A percentile compares a stretch with the other conserved stretches of the same genome.
Conservation (phyloP, 2,888 invertebrate genomes). For the Leucophenga montana region DNA sequence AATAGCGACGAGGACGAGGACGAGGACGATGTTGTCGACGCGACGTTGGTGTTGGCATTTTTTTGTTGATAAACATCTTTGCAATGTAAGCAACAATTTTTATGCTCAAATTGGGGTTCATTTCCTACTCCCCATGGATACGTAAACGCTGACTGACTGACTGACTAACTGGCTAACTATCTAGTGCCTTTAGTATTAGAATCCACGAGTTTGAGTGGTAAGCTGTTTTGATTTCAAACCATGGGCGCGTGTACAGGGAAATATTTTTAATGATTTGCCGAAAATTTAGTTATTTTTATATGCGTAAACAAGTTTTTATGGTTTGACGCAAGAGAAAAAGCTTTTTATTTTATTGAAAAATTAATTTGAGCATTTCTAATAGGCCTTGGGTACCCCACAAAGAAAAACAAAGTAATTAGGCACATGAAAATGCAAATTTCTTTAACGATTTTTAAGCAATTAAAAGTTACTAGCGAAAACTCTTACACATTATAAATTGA, state of each 20-base stretch:
- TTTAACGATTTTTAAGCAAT: constrained; percentile 32
- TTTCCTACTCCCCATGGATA: constrained; percentile 27
- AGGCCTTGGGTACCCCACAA: too few species aligned
- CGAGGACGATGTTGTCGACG: not conserved
- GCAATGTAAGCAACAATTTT: constrained; percentile 71
- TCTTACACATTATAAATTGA: too few species aligned
- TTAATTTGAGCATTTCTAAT: too few species aligned
- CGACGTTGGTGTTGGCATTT: constrained; percentile 14
- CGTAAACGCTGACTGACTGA: not conserved
- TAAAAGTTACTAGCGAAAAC: constrained; percentile 49
- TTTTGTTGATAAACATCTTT: constrained; percentile 65
- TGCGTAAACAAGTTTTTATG: not conserved
- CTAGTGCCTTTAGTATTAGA: constrained; percentile 12
- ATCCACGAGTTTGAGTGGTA: constrained; percentile 33
- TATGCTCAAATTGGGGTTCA: constrained; percentile 68
- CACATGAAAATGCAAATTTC: not conserved
- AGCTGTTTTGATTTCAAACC: constrained; percentile 63
- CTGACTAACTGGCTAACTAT: not conserved
- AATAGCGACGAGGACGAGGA: not conserved
- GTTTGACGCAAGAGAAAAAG: too few species aligned
- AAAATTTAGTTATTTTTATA: constrained; percentile 23
- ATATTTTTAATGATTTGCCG: constrained; percentile 63
- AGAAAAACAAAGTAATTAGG: constrained; percentile 17
- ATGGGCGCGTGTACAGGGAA: constrained; percentile 62
- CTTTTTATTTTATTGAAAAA: too few species aligned